Evolutionary conservation across 2,888 invertebrate genomes (phyloP), one percentile per base, ranked within the genome.

Genomic region (Cactoblastis cactorum): DNA sequence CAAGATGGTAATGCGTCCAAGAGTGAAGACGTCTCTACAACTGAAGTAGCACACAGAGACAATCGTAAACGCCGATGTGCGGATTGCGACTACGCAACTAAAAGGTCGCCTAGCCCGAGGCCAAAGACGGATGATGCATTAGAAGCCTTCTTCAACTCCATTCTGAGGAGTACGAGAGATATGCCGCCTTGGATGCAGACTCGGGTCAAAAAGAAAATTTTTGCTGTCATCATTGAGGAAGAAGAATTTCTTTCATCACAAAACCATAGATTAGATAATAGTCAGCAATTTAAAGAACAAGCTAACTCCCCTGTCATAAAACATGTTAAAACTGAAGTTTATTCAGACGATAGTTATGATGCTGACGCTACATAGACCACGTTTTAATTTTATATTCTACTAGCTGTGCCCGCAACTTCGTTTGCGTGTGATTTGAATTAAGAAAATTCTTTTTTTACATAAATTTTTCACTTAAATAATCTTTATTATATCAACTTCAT

Each of bases 151-250:
- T 88, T 85, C 53, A 80, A 80, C 52, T 85, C 84, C 50, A 76
- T 85, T 41, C 64, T 80, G 34, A 79, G 84, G 58, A 83, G 83
- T 38, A 83, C 87, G 0, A 72, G 79, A 62, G 78, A 77, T 47
- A 86, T 88, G 87, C 86, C 87, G 0, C 66, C 58, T 8, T 85
- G 82, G 83, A 84, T 88, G 83, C 87, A 87, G 65, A 88, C 86
- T 1, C 85, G 84, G 69, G 84, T 88, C 0, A 88, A 88, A 58
- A 88, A 86, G 59, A 88, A 81, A 63, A 84, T 87, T 63, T 88
- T 88, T 53, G 81, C 80, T 0, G 78, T 86, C 2, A 80, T 88
- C 14, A 87, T 87, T 51, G 83, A 86, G 18, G 83, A 87, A 0
- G 87, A 88, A 53, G 86, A 88, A 62, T 65, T 65, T 37, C 59